Conservation (phyloP, 2,797 vertebrate species). For the Anomalospiza imberbis region DNA sequence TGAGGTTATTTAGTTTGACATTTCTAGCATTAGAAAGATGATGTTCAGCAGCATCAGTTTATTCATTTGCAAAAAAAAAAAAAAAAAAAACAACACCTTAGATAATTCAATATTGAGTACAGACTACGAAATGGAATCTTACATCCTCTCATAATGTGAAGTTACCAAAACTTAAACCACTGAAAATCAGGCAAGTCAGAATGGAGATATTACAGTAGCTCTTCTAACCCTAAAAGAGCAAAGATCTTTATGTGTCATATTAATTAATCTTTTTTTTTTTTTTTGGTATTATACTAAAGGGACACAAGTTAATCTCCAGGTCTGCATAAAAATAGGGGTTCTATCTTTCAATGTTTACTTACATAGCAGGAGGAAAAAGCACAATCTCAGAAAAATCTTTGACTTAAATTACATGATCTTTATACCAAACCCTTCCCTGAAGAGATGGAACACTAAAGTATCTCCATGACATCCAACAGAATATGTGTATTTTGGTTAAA, state of each 20-base stretch:
- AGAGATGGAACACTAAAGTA: background rate
- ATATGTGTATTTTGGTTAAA: background rate
- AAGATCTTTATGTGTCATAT: background rate
- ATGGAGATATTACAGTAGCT: background rate
- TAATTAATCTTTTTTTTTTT: background rate
- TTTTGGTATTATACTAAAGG: background rate
- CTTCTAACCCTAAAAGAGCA: background rate
- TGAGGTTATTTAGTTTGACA: background rate
- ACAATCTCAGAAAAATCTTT: background rate
- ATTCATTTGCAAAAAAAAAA: background rate
- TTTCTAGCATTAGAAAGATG: background rate
- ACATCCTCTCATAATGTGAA: background rate
- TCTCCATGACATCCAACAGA: background rate
- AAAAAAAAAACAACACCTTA: rapidly evolving
- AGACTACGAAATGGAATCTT: background rate
- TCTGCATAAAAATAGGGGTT: background rate
- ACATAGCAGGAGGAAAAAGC: background rate
- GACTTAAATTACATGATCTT: background rate
- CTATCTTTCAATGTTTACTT: background rate
- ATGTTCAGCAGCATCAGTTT: background rate
- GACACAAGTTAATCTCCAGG: background rate
- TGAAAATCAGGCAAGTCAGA: background rate
- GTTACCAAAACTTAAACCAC: background rate
- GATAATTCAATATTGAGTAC: background rate
- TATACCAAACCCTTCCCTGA: background rate